Base-by-base conservation (phyloP, 2,888 invertebrate species). In the Habroteleia sp. region DNA sequence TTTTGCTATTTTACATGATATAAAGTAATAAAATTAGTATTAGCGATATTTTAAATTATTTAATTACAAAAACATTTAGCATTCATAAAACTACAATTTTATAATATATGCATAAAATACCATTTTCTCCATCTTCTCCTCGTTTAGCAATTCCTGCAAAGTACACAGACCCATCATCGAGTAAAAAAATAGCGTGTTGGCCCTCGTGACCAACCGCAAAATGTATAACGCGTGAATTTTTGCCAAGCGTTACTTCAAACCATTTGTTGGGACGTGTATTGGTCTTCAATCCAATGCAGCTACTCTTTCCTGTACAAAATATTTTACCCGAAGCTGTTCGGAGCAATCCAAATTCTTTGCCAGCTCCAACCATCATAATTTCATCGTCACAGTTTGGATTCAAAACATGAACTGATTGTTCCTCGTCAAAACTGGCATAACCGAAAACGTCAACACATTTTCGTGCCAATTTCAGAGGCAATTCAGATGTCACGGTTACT, bases 131-230 rank as follows among this genome's bases (percentile, higher is more conserved):
- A 88, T 98, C 98, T 89, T 98, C 98, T 16, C 98, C 98, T 1
- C 97, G 91, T 0, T 95, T 92, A 0, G 98, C 95, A 3, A 96
- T 94, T 4, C 98, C 92, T 39, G 92, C 91, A 89, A 96, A 96
- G 85, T 95, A 93, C 0, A 96, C 96, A 0, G 94, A 93, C 0
- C 99, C 99, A 85, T 97, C 97, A 83, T 98, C 97, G 29, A 97
- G 92, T n/a, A 98, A 92, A 20, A 99, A 89, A 50, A 98, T 90
- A 0, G 96, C 96, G 87, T 99, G 97, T 46, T 95, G 92, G 0
- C 97, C 97, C 85, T 99, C 98, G 84, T 98, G 97, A 0, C 98
- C 98, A 1, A 97, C 92, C 0, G 97, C 94, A 74, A 97, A 92
- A 89, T 97, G 94, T 0, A 91, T 89, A 66, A 95, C 92, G 83